Conservation (phyloP, 2,888 invertebrate species). For the Perizoma flavofasciatum region DNA sequence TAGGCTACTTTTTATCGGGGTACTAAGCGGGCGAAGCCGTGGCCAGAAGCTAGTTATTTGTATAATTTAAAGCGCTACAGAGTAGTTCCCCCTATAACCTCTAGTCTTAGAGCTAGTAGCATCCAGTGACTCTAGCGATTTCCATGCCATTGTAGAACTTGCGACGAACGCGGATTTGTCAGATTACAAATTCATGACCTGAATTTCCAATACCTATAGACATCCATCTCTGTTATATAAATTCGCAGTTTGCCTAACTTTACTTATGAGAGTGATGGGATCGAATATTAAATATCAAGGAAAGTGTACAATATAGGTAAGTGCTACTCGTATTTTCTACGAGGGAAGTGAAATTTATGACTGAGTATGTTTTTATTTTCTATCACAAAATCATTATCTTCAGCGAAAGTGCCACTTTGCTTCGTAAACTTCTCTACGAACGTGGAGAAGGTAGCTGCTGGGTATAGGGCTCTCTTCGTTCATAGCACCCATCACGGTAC, state of each 20-base stretch:
- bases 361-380: not conserved
- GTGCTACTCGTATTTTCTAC: too few relatives aligned
- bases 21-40: too few relatives aligned
- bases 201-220: not conserved
- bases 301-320: not conserved
- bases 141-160: conserved; percentile 9
- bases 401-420: not conserved
- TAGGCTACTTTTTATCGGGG: too few relatives aligned
- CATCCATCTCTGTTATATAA: not conserved
- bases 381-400: conserved; percentile 6
- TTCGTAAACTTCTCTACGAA: conserved; percentile 1
- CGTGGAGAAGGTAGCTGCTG: not conserved
- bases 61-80: too few relatives aligned
- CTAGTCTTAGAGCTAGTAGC: too few relatives aligned
- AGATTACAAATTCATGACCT: conserved; percentile 14
- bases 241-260: too few relatives aligned
- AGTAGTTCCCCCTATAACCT: too few relatives aligned
- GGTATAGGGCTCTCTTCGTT: not conserved
- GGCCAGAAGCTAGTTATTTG: too few relatives aligned
- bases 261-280: too few relatives aligned
- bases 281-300: too few relatives aligned
- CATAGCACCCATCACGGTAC: too few relatives aligned
- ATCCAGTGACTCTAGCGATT: conserved; percentile 10
- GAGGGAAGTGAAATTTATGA: too few relatives aligned
- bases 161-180: conserved; percentile 10